Evolutionary conservation across 2,888 invertebrate genomes (phyloP).

Genomic region (Acleris holmiana): DNA sequence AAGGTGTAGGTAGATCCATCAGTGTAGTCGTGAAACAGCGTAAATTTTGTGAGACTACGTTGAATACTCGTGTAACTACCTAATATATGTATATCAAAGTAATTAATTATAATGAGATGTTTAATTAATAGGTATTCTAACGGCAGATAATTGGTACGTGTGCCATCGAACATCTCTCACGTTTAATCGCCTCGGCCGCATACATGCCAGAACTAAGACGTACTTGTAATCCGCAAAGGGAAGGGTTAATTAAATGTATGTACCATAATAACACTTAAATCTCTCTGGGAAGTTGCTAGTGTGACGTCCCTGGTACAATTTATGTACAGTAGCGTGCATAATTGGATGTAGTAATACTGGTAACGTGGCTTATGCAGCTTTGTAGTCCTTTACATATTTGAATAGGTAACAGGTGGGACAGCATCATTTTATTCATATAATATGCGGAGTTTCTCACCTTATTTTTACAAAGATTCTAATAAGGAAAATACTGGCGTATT

Average conservation of each 20-base stretch:
- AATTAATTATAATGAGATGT: slow-evolving; percentile 9
- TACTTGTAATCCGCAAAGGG: slow-evolving; percentile 23
- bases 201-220: slow-evolving; percentile 26
- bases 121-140: slow-evolving; percentile 17
- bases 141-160: slow-evolving; percentile 17
- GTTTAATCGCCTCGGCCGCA: slow-evolving; percentile 16
- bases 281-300: slow-evolving; percentile 35
- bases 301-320: slow-evolving; percentile 37
- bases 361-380: slow-evolving; percentile 23
- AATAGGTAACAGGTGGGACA: not conserved
- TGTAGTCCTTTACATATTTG: not conserved
- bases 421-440: not conserved
- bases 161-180: slow-evolving; percentile 18
- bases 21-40: not conserved
- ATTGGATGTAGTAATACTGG: slow-evolving; percentile 15
- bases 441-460: not conserved
- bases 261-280: slow-evolving; percentile 39
- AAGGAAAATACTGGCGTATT: not conserved
- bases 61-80: too few relatives aligned
- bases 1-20: too few relatives aligned
- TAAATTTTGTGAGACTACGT: too few relatives aligned
- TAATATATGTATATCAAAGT: too few relatives aligned
- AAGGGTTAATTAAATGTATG: slow-evolving; percentile 39
- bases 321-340: slow-evolving; percentile 24
- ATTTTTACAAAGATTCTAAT: not conserved